These are phyloP conservation scores for Gobius niger DNA, from an alignment of 2,113 vertebrate genomes.

Conservation along the genomic window DNA sequence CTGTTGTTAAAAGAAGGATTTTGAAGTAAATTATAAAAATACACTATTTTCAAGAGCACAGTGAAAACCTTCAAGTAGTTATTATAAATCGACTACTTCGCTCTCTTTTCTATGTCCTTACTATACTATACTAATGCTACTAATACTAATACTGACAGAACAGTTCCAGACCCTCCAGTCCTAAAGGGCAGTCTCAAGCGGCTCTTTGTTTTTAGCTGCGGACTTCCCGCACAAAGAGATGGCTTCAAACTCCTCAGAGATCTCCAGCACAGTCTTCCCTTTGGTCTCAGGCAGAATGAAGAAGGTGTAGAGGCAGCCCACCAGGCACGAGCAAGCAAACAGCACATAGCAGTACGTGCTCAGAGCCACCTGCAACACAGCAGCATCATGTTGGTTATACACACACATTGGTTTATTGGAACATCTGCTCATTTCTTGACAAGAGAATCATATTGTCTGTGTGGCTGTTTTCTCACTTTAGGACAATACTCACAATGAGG, in stretches of 20 bases:
- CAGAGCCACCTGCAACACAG: conserved; percentile 54
- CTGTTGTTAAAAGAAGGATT: neutral
- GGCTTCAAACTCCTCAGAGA: conserved; percentile 66
- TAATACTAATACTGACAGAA: neutral
- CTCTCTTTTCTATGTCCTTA: too few relatives aligned
- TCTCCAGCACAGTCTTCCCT: conserved; percentile 75
- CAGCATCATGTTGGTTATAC: neutral
- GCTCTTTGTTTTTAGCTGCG: conserved; percentile 4
- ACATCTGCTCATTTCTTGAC: too few relatives aligned
- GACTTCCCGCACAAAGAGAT: conserved; percentile 62
- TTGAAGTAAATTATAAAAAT: too few relatives aligned
- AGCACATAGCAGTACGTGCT: conserved; percentile 67
- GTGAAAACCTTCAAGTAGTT: too few relatives aligned
- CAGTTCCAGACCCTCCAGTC: neutral
- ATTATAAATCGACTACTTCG: too few relatives aligned
- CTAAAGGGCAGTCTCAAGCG: conserved; percentile 62
- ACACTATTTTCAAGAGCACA: too few relatives aligned
- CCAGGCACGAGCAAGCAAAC: conserved; percentile 62
- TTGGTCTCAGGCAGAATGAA: conserved; percentile 78
- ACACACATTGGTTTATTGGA: too few relatives aligned
- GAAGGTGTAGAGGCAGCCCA: conserved; percentile 60
- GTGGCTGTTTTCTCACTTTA: neutral
- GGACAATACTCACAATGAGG: conserved; percentile 67
- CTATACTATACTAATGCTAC: too few relatives aligned
- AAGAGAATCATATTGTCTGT: too few relatives aligned